Conservation (phyloP, 2,797 vertebrate genomes). For the Garrulus glandarius region DNA sequence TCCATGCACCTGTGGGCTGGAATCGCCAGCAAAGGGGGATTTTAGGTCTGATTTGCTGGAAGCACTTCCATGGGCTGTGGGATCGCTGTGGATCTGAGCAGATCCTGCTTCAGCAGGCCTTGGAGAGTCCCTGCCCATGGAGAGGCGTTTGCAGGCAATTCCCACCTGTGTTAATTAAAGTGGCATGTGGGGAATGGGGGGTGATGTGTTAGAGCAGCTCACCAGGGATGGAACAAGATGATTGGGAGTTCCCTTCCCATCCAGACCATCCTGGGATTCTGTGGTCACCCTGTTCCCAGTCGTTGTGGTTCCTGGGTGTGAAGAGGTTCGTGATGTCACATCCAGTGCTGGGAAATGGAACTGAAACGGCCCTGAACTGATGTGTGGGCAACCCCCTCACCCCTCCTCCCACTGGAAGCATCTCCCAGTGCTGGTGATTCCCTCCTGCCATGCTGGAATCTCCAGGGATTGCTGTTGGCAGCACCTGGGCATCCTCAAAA, state of each 20-base stretch:
- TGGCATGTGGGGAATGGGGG: not conserved
- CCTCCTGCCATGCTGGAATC: not conserved
- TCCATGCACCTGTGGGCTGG: accelerated
- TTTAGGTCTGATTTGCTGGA: not conserved
- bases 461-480: not conserved
- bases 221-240: not conserved
- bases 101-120: not conserved
- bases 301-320: accelerated
- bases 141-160: not conserved
- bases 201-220: not conserved
- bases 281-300: accelerated
- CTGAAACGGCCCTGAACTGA: accelerated
- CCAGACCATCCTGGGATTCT: not conserved
- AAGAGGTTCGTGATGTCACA: not conserved
- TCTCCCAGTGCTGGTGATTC: not conserved
- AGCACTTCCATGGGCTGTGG: accelerated
- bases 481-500: not conserved
- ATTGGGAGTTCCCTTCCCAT: not conserved
- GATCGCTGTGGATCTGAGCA: not conserved
- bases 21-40: accelerated
- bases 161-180: not conserved
- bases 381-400: not conserved
- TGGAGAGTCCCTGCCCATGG: accelerated
- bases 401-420: accelerated
- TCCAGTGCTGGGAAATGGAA: not conserved